Evolutionary conservation across 1,140 invertebrate species (phyloP).

Genomic region (Dufourea novaeangliae): DNA sequence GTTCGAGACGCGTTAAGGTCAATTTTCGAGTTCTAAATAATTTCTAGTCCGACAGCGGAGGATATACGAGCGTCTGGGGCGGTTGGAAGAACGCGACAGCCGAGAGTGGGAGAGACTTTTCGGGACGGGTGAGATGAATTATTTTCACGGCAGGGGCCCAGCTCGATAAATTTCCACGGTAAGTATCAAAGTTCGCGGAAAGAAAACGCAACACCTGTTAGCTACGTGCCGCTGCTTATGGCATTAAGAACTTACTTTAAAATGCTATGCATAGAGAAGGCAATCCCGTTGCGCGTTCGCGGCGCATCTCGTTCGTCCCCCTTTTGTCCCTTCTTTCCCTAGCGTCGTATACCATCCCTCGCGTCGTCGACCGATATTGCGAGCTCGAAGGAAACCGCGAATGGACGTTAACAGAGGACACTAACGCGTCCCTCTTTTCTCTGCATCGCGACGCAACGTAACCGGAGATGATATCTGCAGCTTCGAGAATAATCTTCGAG

Average conservation of each 20-base stretch:
- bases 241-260: slow-evolving; percentile 75
- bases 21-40: not conserved
- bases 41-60: not conserved
- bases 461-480: not conserved
- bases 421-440: not conserved
- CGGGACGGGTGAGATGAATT: slow-evolving; percentile 64
- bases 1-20: no score
- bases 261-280: slow-evolving; percentile 76
- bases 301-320: slow-evolving; percentile 4
- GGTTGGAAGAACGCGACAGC: slow-evolving; percentile 15
- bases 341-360: not conserved
- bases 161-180: slow-evolving; percentile 70
- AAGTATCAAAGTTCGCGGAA: slow-evolving; percentile 73
- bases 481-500: not conserved
- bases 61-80: slow-evolving; percentile 21
- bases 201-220: slow-evolving; percentile 74
- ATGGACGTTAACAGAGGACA: not conserved
- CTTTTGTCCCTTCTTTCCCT: not conserved
- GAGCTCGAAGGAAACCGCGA: not conserved
- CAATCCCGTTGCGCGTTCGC: slow-evolving; percentile 50
- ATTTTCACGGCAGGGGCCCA: slow-evolving; percentile 45
- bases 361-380: not conserved
- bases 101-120: slow-evolving; percentile 52
- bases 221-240: slow-evolving; percentile 73
- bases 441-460: not conserved